Base-by-base conservation (phyloP, 92 coral and sea anemone species). In the Parazoanthus swiftii region DNA sequence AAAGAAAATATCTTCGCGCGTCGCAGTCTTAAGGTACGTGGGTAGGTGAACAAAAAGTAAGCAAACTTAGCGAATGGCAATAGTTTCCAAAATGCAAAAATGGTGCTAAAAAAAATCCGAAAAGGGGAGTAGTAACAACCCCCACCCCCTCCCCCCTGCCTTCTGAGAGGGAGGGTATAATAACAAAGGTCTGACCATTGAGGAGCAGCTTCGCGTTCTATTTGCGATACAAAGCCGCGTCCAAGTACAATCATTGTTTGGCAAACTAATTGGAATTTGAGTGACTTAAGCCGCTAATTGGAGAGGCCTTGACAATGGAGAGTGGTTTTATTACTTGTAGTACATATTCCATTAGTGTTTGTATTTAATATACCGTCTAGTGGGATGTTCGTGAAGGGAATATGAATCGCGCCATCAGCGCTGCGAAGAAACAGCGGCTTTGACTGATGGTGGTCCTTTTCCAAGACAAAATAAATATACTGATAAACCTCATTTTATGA, bases 201-300 rank as follows among this genome's bases (percentile, higher is more conserved):
- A 44, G 48, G 48, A 59, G 67, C 2, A 20, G 70, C 6, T 5
- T 18, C 26, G 7, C 26, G 26, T 20, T 63, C 26, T 63, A 23
- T 63, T 35, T 74, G 78, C 15, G 37, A 39, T 44, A 0, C 3
- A 4, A 20, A 76, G 54, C 51, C n/a, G 79, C 79, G 25, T 20
- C 79, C 26, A n/a, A 42, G 1, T 2, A 29, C 79, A 37, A 43
- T 29, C 79, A 76, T 76, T 76, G 79, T 76, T 42, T 76, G 23
- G 54, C n/a, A 9, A 76, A 39, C 79, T 76, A 76, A 76, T 76
- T 38, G 50, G 2, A 39, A 25, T 38, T 38, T 76, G 79, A 76
- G 14, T 16, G 79, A 54, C 25, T 51, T 79, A 54, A 79, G 83
- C 68, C 83, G 83, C 83, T 79, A 79, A 79, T 79, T 79, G 13